These are phyloP conservation scores for Antitype chi DNA, from an alignment of 2,888 invertebrate species.

Conservation along the genomic window DNA sequence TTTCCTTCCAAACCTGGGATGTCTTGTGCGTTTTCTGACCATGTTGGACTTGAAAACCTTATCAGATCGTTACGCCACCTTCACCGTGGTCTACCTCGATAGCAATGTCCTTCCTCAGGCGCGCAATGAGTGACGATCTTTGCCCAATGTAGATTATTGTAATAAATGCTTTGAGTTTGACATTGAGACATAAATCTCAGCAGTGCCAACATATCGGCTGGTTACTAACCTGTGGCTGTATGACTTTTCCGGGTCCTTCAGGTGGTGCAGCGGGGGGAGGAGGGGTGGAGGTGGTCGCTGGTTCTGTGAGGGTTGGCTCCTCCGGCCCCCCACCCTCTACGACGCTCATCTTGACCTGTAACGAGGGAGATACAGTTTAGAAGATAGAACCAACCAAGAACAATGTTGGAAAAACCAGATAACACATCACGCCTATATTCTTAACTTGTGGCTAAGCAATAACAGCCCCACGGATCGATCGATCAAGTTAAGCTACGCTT, in stretches of 20 bases:
- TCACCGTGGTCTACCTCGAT: too few species aligned
- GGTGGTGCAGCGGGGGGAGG: constrained; percentile 51
- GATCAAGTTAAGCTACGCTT: too few species aligned
- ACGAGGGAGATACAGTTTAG: constrained; percentile 11
- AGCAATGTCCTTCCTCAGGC: too few species aligned
- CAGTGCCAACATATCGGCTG: neutral
- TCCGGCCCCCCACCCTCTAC: constrained; percentile 76
- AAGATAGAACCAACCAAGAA: neutral
- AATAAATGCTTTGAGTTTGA: neutral
- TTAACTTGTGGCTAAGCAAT: neutral
- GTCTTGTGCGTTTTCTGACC: too few species aligned
- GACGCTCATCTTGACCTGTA: constrained; percentile 84
- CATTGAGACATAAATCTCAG: neutral
- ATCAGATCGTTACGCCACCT: too few species aligned
- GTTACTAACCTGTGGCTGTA: constrained; percentile 50
- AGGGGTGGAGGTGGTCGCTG: constrained; percentile 68
- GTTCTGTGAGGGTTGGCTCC: constrained; percentile 76
- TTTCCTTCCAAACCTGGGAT: too few species aligned
- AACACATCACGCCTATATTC: neutral
- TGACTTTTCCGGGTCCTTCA: constrained; percentile 51
- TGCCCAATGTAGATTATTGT: too few species aligned
- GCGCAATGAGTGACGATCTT: too few species aligned
- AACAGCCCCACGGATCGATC: too few species aligned
- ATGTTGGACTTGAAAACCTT: too few species aligned
- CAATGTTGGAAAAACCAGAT: neutral